Evolutionary conservation across 2,113 vertebrate genomes (phyloP), one percentile per base, ranked within the genome.

Genomic region (Sinocyclocheilus anshuiensis): DNA sequence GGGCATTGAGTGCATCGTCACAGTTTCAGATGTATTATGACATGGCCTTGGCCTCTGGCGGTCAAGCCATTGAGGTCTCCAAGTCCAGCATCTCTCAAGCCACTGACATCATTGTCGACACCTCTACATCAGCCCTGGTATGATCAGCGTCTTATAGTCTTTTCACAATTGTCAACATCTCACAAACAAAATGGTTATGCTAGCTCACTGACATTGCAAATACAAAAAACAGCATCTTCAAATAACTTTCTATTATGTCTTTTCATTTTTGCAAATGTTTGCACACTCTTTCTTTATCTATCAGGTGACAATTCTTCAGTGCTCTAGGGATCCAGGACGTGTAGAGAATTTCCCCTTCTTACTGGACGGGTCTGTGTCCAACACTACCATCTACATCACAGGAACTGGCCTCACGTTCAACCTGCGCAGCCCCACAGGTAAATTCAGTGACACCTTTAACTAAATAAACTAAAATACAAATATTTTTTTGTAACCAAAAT

Each of bases 91-190:
- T 95, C 57, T 87, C 92, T 83, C 45, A 93, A 81, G 93, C 93
- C 79, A 95, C 93, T 78, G 89, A 89, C 0, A 57, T 95, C 76
- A 94, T 95, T 55, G 89, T 93, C 4, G 94, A 95, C 83, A 92
- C 93, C 5, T 94, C 94, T 4, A 94, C 94, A 33, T 94, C 94
- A 83, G 94, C 93, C 71, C 89, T 95, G 91, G 94, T 95, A 91
- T 59, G 80, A 86, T 55, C 65, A 15, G 8, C 15, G 7, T 48
- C 12, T 33, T 33, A 76, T 53, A 65, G 61, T 39, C 3, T 42
- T 42, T 42, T 42, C 42, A 42, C 42, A 45, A 45, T 45, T 45
- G 8, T 45, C 10, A 45, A 10, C 42, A 42, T 42, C 42, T 42
- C 42, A 42, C 42, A 42, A 42, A 42, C 7, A 42, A 8, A 42